Conservation (phyloP, 2,113 vertebrate species). For the Alligator sinensis region DNA sequence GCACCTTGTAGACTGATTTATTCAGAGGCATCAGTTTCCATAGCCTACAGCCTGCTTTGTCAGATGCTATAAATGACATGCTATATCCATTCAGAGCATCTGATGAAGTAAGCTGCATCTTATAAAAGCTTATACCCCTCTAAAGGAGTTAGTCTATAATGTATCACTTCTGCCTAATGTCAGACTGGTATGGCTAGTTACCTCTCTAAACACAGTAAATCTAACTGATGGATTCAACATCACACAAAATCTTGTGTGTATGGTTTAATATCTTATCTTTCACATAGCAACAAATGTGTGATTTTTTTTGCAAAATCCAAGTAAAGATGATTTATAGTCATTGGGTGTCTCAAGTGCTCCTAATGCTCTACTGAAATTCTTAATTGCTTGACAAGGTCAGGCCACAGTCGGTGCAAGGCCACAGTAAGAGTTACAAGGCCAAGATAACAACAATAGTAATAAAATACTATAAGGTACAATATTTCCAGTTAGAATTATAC, state of each 20-base stretch:
- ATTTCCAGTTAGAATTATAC: background rate
- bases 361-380: background rate
- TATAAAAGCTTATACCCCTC: too few relatives aligned
- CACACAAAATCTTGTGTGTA: background rate
- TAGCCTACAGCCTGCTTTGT: too few relatives aligned
- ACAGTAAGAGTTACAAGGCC: background rate
- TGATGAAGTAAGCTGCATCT: too few relatives aligned
- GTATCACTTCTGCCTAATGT: background rate
- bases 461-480: accelerated
- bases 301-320: background rate
- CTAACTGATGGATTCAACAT: background rate
- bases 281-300: background rate
- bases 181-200: too few relatives aligned
- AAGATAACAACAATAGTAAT: background rate
- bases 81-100: too few relatives aligned
- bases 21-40: too few relatives aligned
- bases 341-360: background rate
- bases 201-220: background rate
- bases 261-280: background rate
- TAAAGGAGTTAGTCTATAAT: too few relatives aligned
- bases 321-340: background rate
- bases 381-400: background rate
- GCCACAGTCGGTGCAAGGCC: background rate
- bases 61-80: too few relatives aligned
- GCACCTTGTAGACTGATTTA: too few relatives aligned